These are phyloP conservation scores for Nematolebias whitei DNA, from an alignment of 2,113 vertebrate species.

Conservation along the genomic window DNA sequence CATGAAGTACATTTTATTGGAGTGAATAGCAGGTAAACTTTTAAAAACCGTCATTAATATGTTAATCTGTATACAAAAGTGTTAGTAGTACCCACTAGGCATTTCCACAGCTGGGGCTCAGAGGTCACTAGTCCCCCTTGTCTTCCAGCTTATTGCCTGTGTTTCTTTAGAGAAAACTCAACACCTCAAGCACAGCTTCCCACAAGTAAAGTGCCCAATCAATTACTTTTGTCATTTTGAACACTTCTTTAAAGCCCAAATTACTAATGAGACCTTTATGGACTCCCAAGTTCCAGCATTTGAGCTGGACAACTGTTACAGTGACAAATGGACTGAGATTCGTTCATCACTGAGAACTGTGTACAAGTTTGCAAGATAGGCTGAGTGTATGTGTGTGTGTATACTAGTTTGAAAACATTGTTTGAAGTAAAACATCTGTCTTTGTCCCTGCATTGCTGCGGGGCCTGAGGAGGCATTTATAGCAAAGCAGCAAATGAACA, in stretches of 20 bases:
- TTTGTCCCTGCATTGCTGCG: slow-evolving; percentile 59
- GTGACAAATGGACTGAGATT: slow-evolving; percentile 36
- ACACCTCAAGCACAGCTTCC: slow-evolving; percentile 59
- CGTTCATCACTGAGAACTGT: slow-evolving; percentile 62
- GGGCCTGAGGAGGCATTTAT: slow-evolving; percentile 74
- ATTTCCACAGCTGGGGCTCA: slow-evolving; percentile 45
- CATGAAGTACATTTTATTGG: too few species aligned
- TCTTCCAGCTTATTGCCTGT: slow-evolving; percentile 62
- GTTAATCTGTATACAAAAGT: background rate
- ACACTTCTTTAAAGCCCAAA: slow-evolving; percentile 57
- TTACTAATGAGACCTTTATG: slow-evolving; percentile 59
- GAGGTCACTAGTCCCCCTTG: slow-evolving; percentile 50
- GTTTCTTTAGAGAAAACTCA: slow-evolving; percentile 54
- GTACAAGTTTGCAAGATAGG: slow-evolving; percentile 36
- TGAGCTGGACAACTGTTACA: slow-evolving; percentile 44
- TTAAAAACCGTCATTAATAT: slow-evolving; percentile 6
- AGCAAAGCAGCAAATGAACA: slow-evolving; percentile 62
- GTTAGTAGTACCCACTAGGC: slow-evolving; percentile 18
- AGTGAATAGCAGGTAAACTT: background rate
- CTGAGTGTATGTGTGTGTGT: slow-evolving; percentile 1
- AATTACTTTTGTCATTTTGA: slow-evolving; percentile 66
- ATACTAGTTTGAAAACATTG: slow-evolving; percentile 58
- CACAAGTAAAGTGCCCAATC: slow-evolving; percentile 60
- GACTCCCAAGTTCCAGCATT: slow-evolving; percentile 40
- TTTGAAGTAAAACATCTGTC: slow-evolving; percentile 78